Base-by-base conservation (phyloP, 2,113 vertebrate genomes). In the Vanacampus margaritifer region DNA sequence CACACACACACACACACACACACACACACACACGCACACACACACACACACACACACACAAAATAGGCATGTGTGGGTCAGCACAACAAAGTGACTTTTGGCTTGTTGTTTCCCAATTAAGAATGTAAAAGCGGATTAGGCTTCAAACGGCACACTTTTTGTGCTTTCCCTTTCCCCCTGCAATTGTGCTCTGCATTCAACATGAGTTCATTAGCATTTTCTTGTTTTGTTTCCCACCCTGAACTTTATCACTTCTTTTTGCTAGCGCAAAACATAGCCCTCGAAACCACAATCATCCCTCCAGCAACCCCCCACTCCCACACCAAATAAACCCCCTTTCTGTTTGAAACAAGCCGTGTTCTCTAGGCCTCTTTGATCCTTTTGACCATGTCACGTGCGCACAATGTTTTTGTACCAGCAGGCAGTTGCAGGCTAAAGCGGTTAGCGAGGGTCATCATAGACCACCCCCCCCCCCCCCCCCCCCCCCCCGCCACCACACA, bases 371-470 rank as follows among this genome's bases (percentile, higher is more conserved):
- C 91, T 96, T 95, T 96, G 95, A 98, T 98, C 95, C 93, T 92
- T 94, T 91, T 91, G 90, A 90, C 91, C 90, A 89, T 87, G 91
- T 92, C 86, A 93, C 93, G 94, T 96, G 95, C 95, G 94, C 93
- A 90, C 88, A 89, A 89, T 98, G 95, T 99, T 98, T 98, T 93
- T 92, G 91, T 92, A 98, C 88, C 96, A 98, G 97, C 97, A 96
- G 95, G 96, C 93, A 95, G 94, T 91, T 94, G 84, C 91, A 91
- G 93, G 92, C 89, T 13, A 54, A 94, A 92, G 92, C 94, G 91
- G 90, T 92, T 94, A 86, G 89, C n/a, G 90, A 93, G 93, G 93
- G 93, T 95, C 93, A 94, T 92, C 89, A 93, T 92, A 23, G 17
- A 10, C 39, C 92, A 92, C 92, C 89, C 91, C 92, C 90, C 9